Percentiles rank a stretch among this genome's conserved stretches.
phyloP scores from a whole-genome alignment of 2,888 invertebrate species.

The Drosophila fungiperda region DNA sequence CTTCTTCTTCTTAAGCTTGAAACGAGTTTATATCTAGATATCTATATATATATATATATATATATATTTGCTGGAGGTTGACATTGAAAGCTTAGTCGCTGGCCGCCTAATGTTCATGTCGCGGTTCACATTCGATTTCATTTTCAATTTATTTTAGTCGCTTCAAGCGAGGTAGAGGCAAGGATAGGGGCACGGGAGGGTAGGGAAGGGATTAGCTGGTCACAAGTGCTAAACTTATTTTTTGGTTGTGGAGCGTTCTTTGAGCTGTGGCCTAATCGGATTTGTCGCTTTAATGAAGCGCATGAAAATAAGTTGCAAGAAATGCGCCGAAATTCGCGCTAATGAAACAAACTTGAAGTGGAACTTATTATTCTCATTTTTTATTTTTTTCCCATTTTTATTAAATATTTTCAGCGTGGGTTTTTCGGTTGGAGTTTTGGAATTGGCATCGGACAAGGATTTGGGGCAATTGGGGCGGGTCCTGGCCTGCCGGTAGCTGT shows the following conservation, averaged over 20 bases:
- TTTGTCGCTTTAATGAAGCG: constrained; percentile 80
- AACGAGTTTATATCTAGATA: constrained; percentile 31
- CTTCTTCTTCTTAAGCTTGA: constrained; percentile 9
- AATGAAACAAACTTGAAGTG: constrained; percentile 67
- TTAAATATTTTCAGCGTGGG: constrained; percentile 38
- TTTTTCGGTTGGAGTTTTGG: constrained; percentile 14
- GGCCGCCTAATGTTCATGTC: constrained; percentile 81
- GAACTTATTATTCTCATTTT: constrained; percentile 23
- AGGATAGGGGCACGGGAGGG: background rate
- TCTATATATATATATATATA: background rate
- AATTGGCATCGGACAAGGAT: constrained; percentile 1
- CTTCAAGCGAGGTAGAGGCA: background rate
- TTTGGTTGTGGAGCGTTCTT: background rate
- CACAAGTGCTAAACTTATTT: constrained; percentile 6
- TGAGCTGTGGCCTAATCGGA: constrained; percentile 65
- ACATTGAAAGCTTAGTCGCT: constrained; percentile 80
- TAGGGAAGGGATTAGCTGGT: constrained; percentile 1
- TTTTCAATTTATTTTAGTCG: constrained; percentile 71
- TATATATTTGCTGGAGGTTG: constrained; percentile 42
- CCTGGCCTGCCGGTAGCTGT: constrained; percentile 75
- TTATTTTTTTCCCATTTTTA: background rate
- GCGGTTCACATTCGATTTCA: constrained; percentile 79
- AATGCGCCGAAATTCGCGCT: constrained; percentile 75
- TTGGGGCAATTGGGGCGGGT: constrained; percentile 33
- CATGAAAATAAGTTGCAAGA: constrained; percentile 71